Evolutionary conservation across 2,113 vertebrate genomes (phyloP).

Genomic region (Albula goreensis): DNA sequence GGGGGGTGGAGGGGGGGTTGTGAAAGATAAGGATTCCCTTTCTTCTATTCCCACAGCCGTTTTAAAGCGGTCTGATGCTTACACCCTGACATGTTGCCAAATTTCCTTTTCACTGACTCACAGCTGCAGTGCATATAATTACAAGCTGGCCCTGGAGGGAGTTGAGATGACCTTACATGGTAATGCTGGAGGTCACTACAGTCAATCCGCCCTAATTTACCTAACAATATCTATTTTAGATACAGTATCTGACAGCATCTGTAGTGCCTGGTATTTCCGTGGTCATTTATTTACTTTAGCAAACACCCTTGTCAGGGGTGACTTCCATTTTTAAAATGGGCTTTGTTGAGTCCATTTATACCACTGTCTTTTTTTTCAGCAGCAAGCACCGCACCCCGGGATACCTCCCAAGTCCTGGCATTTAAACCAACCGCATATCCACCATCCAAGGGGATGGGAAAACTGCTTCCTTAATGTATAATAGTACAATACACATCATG

Average conservation of each 20-base stretch:
- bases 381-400: neutral
- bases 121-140: neutral
- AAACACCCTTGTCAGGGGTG: neutral
- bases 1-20: neutral
- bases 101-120: conserved; percentile 3
- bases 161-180: conserved; percentile 16
- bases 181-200: conserved; percentile 16
- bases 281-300: neutral
- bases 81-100: neutral
- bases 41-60: neutral
- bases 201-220: neutral
- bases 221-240: neutral
- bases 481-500: no score
- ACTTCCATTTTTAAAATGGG: neutral
- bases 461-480: no score
- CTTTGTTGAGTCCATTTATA: neutral
- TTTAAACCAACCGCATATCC: neutral
- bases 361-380: neutral
- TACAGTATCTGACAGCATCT: conserved; percentile 3
- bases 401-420: neutral
- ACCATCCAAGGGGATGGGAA: no score
- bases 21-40: conserved; percentile 4
- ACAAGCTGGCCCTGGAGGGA: neutral
- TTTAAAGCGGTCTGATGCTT: neutral
- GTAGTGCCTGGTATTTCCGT: neutral